Evolutionary conservation across 1,140 invertebrate genomes (phyloP), one percentile per base, ranked within the genome.

Genomic region (Apis florea): DNA sequence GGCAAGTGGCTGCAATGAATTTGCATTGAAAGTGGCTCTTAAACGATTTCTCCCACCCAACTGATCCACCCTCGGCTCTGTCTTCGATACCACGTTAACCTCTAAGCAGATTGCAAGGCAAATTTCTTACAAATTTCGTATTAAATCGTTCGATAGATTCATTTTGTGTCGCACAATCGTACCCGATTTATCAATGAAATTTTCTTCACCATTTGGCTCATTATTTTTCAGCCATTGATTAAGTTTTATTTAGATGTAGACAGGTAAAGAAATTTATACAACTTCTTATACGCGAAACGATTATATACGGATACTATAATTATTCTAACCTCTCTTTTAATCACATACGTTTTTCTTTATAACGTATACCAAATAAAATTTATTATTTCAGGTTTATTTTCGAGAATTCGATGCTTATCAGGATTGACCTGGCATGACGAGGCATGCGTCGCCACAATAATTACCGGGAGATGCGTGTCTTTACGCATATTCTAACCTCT

Each of bases 11-110:
- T 88, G 89, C 88, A 87, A 90, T 89, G 89, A 93, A 93, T 93
- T 93, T 93, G 92, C 93, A 93, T 93, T 83, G 91, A 93, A 93
- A 93, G 93, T 93, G 93, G 89, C 90, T 93, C 90, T 93, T 92
- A 90, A 93, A 91, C 88, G 90, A 88, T 87, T 90, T 89, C 78
- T 26, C 67, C 82, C 72, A 26, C 19, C 66, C 68, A 49, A 67
- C 17, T 40, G 51, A 13, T 51, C 71, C 54, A 67, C 47, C 31
- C 31, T 51, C n/a, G 40, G 58, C 47, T 51, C 51, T 24, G 24
- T 31, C 68, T 31, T 59, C 85, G 59, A 73, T 79, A 64, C 71
- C n/a, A 49, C 61, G 74, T 64, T 51, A 83, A 75, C 21, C 83
- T 82, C 58, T 72, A 56, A 83, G 84, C 91, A 92, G 90, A 92